Evolutionary conservation across 2,113 vertebrate genomes (phyloP).

Genomic region (Suncus etruscus): DNA sequence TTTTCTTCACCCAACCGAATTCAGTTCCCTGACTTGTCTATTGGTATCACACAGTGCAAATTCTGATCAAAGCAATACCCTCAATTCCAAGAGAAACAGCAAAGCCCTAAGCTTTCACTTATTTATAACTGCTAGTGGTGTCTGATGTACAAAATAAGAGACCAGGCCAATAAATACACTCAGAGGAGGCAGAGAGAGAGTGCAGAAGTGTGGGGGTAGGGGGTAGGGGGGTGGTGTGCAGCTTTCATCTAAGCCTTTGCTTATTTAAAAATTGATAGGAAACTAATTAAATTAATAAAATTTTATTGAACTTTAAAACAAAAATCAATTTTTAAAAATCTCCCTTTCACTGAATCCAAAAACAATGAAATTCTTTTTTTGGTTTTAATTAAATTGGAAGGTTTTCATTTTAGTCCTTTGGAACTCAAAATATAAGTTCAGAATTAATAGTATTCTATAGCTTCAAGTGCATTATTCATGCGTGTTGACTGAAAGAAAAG

Average conservation of each 20-base stretch:
- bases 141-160: neutral
- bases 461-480: neutral
- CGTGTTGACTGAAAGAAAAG: constrained; percentile 18
- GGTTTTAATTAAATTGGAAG: constrained; percentile 65
- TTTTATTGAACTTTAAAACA: constrained; percentile 76
- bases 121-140: neutral
- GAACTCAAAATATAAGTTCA: constrained; percentile 30
- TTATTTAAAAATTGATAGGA: constrained; percentile 81
- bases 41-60: neutral
- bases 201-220: neutral
- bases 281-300: constrained; percentile 82
- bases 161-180: constrained; percentile 22
- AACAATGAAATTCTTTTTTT: constrained; percentile 67
- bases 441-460: neutral
- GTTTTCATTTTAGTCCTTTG: constrained; percentile 39
- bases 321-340: constrained; percentile 65
- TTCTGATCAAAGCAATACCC: neutral
- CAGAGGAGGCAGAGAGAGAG: neutral
- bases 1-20: neutral
- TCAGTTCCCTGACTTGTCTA: neutral
- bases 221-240: neutral
- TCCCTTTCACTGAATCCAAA: constrained; percentile 57
- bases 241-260: constrained; percentile 73
- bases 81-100: neutral
- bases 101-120: neutral